Evolutionary conservation across 2,797 vertebrate species (phyloP), one percentile per base, ranked within the genome.

Genomic region (Setipinna tenuifilis): DNA sequence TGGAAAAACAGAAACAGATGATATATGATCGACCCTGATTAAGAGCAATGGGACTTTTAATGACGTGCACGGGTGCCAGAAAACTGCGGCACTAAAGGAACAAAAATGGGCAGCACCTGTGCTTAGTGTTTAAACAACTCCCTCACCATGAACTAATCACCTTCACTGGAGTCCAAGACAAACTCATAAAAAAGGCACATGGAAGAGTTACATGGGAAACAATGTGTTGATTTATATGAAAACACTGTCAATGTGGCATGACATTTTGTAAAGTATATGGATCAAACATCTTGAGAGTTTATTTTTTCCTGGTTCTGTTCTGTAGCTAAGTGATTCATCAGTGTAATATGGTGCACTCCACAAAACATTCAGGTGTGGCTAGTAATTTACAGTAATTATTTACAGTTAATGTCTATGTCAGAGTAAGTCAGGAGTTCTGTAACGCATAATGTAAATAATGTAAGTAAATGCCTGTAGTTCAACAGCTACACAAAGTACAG

Each of bases 51-150:
- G 50, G 50, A 25, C 31, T 80, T 83, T 82, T 86, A 62, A 80
- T 61, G 61, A 75, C 78, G 28, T 12, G 46, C 9, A 0, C 28
- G 5, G 0, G 28, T 71, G 65, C 28, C 28, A 71, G 3, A 14
- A 28, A 35, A 71, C 11, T 0, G 25, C 16, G 2, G 68, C 28
- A 35, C 2, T 9, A n/a, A n/a, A 65, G n/a, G 28, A 54, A 54
- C 50, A 54, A 54, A 35, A 17, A 75, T 84, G 25, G 58, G 81
- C 83, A 46, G 65, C 86, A 88, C 88, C 88, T 89, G 87, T 81
- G 58, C 23, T 0, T 82, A 23, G 31, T 41, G 21, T 71, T 57
- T 28, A 41, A 62, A 62, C 83, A 83, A 81, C 65, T 59, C 85
- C 78, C 28, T 50, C 44, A 58, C 57, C 61, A 57, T 85, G 84